These are phyloP conservation scores for Anas platyrhynchos DNA, from an alignment of 2,113 vertebrate genomes.

Conservation along the genomic window DNA sequence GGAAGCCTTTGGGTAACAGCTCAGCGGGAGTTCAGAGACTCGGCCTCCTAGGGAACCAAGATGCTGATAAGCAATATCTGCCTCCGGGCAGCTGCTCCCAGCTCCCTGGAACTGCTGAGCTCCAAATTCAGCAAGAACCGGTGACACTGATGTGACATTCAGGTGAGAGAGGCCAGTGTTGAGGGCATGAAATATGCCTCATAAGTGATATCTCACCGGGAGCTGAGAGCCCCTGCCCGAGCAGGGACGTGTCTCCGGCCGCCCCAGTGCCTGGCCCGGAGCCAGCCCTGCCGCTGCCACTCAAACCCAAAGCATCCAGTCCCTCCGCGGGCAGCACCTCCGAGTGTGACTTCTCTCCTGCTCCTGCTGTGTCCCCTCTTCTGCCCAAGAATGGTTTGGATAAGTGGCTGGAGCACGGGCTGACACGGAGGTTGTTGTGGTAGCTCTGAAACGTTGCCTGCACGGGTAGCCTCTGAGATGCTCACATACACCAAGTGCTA, in stretches of 20 bases:
- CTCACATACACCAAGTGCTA: neutral
- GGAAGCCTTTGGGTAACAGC: neutral
- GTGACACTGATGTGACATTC: constrained; percentile 27
- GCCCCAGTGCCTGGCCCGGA: neutral
- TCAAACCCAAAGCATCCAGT: neutral
- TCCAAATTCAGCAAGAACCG: neutral
- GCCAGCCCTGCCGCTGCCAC: neutral
- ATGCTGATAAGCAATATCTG: constrained; percentile 30
- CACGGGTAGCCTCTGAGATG: neutral
- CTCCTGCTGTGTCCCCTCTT: neutral
- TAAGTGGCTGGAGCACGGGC: neutral
- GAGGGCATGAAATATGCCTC: constrained; percentile 35
- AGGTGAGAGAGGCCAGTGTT: neutral
- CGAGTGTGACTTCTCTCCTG: accelerated
- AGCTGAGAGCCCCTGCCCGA: constrained; percentile 5
- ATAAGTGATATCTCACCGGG: neutral
- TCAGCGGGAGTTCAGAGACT: neutral
- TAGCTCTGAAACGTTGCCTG: neutral
- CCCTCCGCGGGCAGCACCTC: neutral
- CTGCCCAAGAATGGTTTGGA: neutral
- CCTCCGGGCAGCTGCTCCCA: constrained; percentile 26
- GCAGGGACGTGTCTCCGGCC: neutral
- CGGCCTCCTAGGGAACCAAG: constrained; percentile 17
- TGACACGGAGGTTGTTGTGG: neutral
- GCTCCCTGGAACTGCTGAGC: constrained; percentile 48